phyloP scores from a whole-genome alignment of 2,113 vertebrate genomes.

The Sinocyclocheilus anshuiensis region DNA sequence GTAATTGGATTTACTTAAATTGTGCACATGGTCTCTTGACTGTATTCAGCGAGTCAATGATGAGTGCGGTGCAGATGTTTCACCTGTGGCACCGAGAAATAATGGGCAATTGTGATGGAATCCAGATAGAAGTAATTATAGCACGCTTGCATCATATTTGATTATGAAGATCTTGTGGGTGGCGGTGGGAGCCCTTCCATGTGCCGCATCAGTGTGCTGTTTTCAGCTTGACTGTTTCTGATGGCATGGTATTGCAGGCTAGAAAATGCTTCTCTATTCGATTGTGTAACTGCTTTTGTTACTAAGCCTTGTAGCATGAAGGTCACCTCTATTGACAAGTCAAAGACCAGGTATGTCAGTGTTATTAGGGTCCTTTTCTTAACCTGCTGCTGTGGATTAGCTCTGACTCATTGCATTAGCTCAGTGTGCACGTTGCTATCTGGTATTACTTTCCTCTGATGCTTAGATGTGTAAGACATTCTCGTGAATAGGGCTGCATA shows the following conservation, averaged over 20 bases:
- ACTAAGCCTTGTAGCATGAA: background rate
- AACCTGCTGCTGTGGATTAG: constrained; percentile 44
- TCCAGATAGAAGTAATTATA: constrained; percentile 29
- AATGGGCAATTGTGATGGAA: constrained; percentile 9
- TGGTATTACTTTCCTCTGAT: constrained; percentile 40
- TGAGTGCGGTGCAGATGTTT: background rate
- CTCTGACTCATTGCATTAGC: constrained; percentile 31
- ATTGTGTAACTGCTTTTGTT: background rate
- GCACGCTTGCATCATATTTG: background rate
- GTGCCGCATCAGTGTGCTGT: background rate
- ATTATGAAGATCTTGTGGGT: background rate
- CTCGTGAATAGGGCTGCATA: constrained; percentile 50
- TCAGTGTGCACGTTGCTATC: constrained; percentile 44
- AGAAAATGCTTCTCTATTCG: background rate
- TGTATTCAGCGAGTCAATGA: constrained; percentile 5
- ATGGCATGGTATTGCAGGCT: background rate
- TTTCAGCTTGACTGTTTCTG: background rate
- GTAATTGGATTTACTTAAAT: constrained; percentile 42
- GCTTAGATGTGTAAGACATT: background rate
- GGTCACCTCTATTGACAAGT: constrained; percentile 2
- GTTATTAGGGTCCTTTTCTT: constrained; percentile 8
- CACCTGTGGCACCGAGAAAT: constrained; percentile 12
- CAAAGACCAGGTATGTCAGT: background rate
- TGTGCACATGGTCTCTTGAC: background rate
- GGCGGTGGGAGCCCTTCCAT: background rate